A percentile compares a stretch with the other conserved stretches of the same genome.
Evolutionary conservation across 2,113 vertebrate species (phyloP).

Genomic region (Zonotrichia leucophrys): DNA sequence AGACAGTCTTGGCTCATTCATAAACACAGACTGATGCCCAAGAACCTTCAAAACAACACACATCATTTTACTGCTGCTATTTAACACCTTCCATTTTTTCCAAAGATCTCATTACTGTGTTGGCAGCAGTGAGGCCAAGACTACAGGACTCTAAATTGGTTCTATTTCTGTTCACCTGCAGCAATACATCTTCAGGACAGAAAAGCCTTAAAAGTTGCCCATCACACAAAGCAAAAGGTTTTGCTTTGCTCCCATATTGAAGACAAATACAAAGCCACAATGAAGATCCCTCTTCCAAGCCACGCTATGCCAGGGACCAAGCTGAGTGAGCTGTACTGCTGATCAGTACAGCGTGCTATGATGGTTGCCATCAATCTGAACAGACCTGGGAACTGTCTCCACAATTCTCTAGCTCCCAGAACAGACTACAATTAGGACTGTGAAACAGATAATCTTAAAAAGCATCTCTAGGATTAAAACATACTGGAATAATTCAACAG

Average conservation of each 20-base stretch:
- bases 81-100: not conserved
- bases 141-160: not conserved
- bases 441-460: not conserved
- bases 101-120: not conserved
- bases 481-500: not conserved
- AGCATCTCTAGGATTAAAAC: not conserved
- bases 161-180: not conserved
- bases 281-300: not conserved
- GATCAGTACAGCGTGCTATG: not conserved
- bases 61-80: not conserved
- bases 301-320: not conserved
- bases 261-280: not conserved
- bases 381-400: not conserved
- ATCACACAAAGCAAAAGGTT: not conserved
- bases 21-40: constrained; percentile 97
- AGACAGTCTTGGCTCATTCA: constrained; percentile 96
- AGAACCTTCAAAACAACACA: constrained; percentile 78
- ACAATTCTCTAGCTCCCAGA: not conserved
- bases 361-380: not conserved
- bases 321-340: not conserved
- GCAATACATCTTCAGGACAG: not conserved
- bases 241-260: not conserved
- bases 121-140: not conserved
- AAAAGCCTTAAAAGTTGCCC: not conserved
- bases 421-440: not conserved